Base-by-base conservation (phyloP, 2,797 vertebrate species). In the Centropyge bicolor region DNA sequence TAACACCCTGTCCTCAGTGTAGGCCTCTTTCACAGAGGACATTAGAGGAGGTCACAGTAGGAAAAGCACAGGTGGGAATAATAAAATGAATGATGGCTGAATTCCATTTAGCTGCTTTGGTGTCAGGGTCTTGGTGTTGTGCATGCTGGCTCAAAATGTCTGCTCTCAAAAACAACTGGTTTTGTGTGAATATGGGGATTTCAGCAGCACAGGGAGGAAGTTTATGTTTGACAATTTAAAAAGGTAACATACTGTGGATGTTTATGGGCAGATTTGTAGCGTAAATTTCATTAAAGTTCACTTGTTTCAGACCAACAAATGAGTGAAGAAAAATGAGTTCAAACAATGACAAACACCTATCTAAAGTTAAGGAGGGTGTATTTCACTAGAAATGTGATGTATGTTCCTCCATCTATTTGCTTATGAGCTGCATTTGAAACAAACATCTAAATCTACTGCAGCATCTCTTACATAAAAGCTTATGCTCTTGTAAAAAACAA, bases 1-100 rank as follows among this genome's bases (percentile, higher is more conserved):
- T n/a, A n/a, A n/a, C n/a, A n/a, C n/a, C n/a, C n/a, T n/a, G n/a
- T n/a, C n/a, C n/a, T 31, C 38, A 2, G 38, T 11, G 8, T 24
- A 55, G 27, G 12, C 20, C n/a, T 27, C 35, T 46, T 46, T 36
- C 12, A 24, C 22, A 27, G 45, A 19, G 35, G 80, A 78, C 55
- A 86, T 80, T 45, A 59, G 17, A 14, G 36, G 10, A 17, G 16
- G 22, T 64, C 51, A 65, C 12, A 19, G 24, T 6, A 20, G 49
- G 35, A n/a, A 64, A 55, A 46, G 1, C 41, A 52, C 17, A 41
- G 35, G 16, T 43, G 40, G 19, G 12, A 24, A 11, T 24, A 9
- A 22, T 10, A 6, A 8, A n/a, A 70, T 36, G 4, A 43, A 8
- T 16, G 1, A 9, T 4, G 22, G 54, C 20, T 68, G 9, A 40